Conservation (phyloP, 2,888 invertebrate species). For the Pristionchus japonicus region DNA sequence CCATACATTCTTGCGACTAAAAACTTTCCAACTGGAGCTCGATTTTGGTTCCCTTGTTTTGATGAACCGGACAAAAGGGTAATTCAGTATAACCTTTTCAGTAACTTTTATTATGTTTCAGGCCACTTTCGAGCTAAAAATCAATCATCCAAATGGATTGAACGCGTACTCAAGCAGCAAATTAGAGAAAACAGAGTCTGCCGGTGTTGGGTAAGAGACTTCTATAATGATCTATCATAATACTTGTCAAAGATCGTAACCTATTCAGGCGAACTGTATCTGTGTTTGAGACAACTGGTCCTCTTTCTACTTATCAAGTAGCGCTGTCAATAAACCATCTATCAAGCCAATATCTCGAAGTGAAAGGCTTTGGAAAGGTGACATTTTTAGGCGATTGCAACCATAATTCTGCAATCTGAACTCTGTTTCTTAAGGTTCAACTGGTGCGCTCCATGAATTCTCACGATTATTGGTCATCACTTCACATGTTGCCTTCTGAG, state of each 20-base stretch:
- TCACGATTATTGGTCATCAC: no score
- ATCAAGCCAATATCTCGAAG: not conserved
- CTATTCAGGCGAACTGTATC: not conserved
- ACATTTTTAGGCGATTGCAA: no score
- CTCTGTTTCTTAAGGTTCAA: not conserved
- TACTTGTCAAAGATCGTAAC: no score
- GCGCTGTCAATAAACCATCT: not conserved
- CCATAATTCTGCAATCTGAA: not conserved
- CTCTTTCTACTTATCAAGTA: not conserved
- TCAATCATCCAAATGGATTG: not conserved
- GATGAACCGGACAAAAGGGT: not conserved
- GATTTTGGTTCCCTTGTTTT: not conserved
- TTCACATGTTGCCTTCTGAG: no score
- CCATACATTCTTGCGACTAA: not conserved
- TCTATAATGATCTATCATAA: no score
- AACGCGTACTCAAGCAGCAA: not conserved
- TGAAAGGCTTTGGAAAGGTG: not conserved
- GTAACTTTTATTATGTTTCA: no score
- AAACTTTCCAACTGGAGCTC: not conserved
- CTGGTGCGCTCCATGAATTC: not conserved
- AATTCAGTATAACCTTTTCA: no score
- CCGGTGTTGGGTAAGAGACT: not conserved
- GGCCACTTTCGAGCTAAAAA: not conserved
- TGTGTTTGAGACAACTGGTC: not conserved
- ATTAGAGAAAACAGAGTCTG: not conserved